phyloP scores from a whole-genome alignment of 2,113 vertebrate genomes.

The Prolemur simus region DNA sequence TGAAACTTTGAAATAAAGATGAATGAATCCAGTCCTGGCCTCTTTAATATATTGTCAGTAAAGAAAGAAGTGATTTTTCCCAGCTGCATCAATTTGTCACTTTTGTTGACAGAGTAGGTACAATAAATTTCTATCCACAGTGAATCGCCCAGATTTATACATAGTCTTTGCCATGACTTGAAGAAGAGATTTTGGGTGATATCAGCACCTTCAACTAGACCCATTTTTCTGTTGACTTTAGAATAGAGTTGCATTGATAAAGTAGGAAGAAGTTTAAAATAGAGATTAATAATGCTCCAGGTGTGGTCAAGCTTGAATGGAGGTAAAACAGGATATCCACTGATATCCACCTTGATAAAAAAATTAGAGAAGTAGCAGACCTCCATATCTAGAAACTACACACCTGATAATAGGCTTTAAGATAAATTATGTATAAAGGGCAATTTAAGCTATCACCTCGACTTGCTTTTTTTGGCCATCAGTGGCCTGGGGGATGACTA shows the following conservation, averaged over 20 bases:
- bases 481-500: not conserved
- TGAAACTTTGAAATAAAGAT: constrained; percentile 75
- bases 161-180: constrained; percentile 53
- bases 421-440: not conserved
- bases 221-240: constrained; percentile 42
- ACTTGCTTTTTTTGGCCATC: not conserved
- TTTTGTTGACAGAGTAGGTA: constrained; percentile 69
- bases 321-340: not conserved
- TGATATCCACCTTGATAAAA: not conserved
- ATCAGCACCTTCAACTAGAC: constrained; percentile 33
- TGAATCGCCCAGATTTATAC: constrained; percentile 52
- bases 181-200: constrained; percentile 60
- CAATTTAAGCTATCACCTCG: not conserved
- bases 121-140: constrained; percentile 78
- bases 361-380: not conserved
- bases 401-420: not conserved
- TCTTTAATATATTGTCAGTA: constrained; percentile 71
- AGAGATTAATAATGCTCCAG: not conserved
- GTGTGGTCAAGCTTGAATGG: not conserved
- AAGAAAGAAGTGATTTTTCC: constrained; percentile 59
- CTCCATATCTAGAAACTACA: not conserved
- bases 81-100: constrained; percentile 76
- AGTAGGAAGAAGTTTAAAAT: not conserved
- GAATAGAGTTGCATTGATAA: not conserved
- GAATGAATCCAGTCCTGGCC: constrained; percentile 36